Conservation (phyloP, 2,113 vertebrate species). For the Gymnogyps californianus region DNA sequence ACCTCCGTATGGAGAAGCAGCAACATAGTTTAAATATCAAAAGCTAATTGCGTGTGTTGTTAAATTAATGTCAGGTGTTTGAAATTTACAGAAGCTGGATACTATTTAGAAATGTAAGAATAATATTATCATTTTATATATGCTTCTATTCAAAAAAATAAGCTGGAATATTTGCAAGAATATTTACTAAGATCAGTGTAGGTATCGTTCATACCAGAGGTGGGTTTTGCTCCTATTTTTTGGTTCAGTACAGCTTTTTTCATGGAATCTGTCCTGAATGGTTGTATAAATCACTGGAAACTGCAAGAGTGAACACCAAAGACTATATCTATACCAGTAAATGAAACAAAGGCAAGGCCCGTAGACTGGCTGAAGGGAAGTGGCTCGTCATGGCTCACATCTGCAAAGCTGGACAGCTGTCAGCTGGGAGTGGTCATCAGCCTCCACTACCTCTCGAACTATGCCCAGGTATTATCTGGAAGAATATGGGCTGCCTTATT, state of each 20-base stretch:
- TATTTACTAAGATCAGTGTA: background rate
- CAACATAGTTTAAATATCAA: background rate
- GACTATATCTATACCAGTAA: background rate
- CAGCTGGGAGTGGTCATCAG: background rate
- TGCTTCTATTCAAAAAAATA: background rate
- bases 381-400: rapidly evolving
- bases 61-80: background rate
- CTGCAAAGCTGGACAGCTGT: background rate
- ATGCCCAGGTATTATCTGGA: background rate
- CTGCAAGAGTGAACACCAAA: background rate
- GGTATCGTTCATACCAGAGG: background rate
- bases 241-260: background rate
- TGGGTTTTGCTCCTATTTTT: background rate
- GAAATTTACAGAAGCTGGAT: background rate
- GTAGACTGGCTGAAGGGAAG: rapidly evolving
- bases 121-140: background rate
- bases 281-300: background rate
- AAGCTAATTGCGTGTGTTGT: background rate
- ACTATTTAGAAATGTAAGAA: background rate
- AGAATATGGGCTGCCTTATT: background rate
- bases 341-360: background rate
- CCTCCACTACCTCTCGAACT: background rate
- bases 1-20: background rate
- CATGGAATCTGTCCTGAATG: background rate
- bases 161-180: background rate